Conservation (phyloP, 2,797 vertebrate species). For the Typhlichthys subterraneus region DNA sequence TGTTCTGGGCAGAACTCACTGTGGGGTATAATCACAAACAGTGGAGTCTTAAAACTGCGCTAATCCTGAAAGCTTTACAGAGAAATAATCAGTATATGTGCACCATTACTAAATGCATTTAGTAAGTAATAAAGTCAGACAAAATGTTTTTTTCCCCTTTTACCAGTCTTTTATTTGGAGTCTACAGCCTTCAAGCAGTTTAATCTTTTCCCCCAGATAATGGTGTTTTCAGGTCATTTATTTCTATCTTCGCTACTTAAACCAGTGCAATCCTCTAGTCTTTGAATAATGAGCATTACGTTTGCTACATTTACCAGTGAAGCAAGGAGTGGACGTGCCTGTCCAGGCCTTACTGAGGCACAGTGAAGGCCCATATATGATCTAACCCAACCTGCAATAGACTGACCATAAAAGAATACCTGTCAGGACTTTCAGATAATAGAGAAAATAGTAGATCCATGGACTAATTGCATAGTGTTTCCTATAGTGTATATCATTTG, state of each 20-base stretch:
- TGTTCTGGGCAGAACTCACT: slow-evolving; percentile 51
- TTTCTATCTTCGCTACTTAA: slow-evolving; percentile 68
- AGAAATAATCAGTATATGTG: slow-evolving; percentile 68
- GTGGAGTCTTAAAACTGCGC: slow-evolving; percentile 55
- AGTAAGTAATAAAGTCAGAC: slow-evolving; percentile 56
- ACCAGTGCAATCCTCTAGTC: slow-evolving; percentile 57
- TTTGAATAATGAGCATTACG: slow-evolving; percentile 66
- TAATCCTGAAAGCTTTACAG: slow-evolving; percentile 69
- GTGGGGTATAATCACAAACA: slow-evolving; percentile 78
- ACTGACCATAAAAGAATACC: slow-evolving; percentile 24
- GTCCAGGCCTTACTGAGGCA: slow-evolving; percentile 42
- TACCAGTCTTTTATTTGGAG: slow-evolving; percentile 35
- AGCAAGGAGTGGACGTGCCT: slow-evolving; percentile 47
- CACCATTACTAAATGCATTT: slow-evolving; percentile 54
- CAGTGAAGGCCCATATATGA: slow-evolving; percentile 59
- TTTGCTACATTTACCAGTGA: slow-evolving; percentile 62
- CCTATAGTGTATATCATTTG: too few relatives aligned
- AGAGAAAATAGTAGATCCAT: too few relatives aligned
- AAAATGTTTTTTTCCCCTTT: slow-evolving; percentile 32
- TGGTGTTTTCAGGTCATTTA: slow-evolving; percentile 73
- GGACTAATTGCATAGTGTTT: too few relatives aligned
- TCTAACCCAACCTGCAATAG: slow-evolving; percentile 41
- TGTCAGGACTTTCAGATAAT: slow-evolving; percentile 7
- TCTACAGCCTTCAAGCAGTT: slow-evolving; percentile 52
- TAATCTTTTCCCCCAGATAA: slow-evolving; percentile 66